A percentile compares a stretch with the other conserved stretches of the same genome.
phyloP scores from a whole-genome alignment of 2,797 vertebrate species.

The Streptopelia turtur region DNA sequence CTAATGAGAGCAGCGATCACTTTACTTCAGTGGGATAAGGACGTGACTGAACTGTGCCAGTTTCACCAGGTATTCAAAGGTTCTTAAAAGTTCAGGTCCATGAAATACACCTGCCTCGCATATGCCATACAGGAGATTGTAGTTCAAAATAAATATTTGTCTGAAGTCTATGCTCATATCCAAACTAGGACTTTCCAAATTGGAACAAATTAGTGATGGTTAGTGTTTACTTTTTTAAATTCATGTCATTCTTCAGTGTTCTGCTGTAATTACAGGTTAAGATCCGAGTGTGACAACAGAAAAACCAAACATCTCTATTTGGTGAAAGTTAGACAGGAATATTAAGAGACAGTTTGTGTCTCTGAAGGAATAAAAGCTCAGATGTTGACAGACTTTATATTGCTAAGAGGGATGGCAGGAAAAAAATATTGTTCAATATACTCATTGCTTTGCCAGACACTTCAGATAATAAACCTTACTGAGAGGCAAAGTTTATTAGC shows the following conservation, averaged over 20 bases:
- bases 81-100: not conserved
- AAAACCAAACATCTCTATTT: not conserved
- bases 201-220: not conserved
- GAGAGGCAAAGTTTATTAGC: not conserved
- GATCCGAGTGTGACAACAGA: not conserved
- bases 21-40: not conserved
- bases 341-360: not conserved
- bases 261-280: not conserved
- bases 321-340: not conserved
- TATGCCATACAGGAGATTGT: not conserved
- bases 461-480: not conserved
- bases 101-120: not conserved
- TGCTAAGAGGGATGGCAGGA: not conserved
- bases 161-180: not conserved
- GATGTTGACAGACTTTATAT: not conserved
- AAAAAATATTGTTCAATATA: not conserved
- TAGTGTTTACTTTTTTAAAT: not conserved
- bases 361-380: not conserved
- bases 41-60: not conserved
- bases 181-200: not conserved
- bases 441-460: not conserved
- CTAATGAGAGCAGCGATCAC: not conserved
- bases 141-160: not conserved
- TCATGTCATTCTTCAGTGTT: not conserved
- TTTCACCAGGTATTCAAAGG: not conserved